A percentile compares a stretch with the other conserved stretches of the same genome.
These are phyloP conservation scores for Cephus pygmeus DNA, from an alignment of 2,888 invertebrate species.

Conservation along the genomic window DNA sequence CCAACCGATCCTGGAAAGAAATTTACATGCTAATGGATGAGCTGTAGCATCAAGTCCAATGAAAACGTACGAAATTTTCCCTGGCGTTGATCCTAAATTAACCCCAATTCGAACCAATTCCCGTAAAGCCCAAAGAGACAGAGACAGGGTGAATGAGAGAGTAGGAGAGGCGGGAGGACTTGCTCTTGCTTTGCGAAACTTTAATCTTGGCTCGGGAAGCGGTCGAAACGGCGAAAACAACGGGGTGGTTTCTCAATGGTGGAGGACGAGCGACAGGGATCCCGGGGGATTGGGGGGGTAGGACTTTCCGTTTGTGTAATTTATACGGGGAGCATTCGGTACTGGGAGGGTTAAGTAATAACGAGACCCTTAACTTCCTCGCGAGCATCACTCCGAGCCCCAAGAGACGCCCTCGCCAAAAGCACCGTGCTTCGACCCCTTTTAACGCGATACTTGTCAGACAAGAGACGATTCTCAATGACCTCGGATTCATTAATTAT, in stretches of 20 bases:
- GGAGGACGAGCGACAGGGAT: background rate
- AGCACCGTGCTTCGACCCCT: slow-evolving; percentile 13
- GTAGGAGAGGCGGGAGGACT: background rate
- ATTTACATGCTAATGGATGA: background rate
- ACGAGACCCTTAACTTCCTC: slow-evolving; percentile 26
- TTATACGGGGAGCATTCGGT: slow-evolving; percentile 2
- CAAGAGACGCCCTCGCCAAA: background rate
- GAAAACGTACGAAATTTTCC: slow-evolving; percentile 31
- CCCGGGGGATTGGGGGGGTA: background rate
- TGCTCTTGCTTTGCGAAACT: background rate
- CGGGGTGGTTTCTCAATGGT: background rate
- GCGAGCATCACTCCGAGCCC: slow-evolving; percentile 16
- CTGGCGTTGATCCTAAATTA: slow-evolving; percentile 52
- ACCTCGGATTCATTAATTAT: slow-evolving; percentile 13
- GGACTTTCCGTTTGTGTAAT: background rate
- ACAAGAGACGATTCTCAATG: slow-evolving; percentile 13
- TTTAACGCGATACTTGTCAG: slow-evolving; percentile 21
- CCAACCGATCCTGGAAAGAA: background rate
- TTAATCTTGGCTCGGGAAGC: background rate
- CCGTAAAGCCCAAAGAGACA: slow-evolving; percentile 25
- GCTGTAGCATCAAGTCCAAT: background rate
- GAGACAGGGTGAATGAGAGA: background rate
- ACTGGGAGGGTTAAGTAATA: slow-evolving; percentile 19
- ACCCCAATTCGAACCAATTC: slow-evolving; percentile 45
- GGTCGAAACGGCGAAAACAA: background rate